Conservation (phyloP, 2,113 vertebrate genomes). For the Microtus oregoni region DNA sequence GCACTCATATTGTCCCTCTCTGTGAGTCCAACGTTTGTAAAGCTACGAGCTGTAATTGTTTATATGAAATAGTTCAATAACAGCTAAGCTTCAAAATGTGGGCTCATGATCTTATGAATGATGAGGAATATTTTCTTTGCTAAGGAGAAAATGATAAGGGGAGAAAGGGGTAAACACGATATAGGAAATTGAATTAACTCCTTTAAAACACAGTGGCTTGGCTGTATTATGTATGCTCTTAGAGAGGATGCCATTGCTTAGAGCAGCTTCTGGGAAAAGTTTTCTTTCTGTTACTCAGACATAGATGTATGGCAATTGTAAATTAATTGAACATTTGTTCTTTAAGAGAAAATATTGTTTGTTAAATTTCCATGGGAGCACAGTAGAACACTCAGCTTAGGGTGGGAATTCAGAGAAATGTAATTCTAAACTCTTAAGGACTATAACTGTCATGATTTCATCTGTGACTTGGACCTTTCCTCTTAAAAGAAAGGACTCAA, state of each 20-base stretch:
- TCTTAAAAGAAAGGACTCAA: background rate
- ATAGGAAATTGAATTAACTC: background rate
- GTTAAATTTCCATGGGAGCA: conserved; percentile 33
- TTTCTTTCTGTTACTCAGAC: background rate
- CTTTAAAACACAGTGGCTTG: background rate
- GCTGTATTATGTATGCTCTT: background rate
- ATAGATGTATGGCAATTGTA: background rate
- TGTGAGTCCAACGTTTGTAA: background rate
- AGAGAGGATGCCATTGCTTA: background rate
- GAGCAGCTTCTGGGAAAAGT: background rate
- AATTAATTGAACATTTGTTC: background rate
- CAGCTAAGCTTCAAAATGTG: background rate
- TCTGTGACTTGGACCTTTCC: background rate
- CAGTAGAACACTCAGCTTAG: background rate
- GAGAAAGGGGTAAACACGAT: background rate
- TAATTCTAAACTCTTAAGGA: background rate
- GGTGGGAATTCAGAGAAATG: background rate
- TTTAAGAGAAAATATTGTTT: conserved; percentile 22
- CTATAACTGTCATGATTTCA: background rate
- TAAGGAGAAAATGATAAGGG: background rate
- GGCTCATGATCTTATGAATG: background rate
- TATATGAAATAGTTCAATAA: background rate
- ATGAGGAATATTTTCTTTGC: background rate
- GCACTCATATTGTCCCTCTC: background rate
- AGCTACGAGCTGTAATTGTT: background rate